A percentile compares a stretch with the other conserved stretches of the same genome.
These are phyloP conservation scores for Tamandua tetradactyla DNA, from an alignment of 2,797 vertebrate genomes.

Conservation along the genomic window DNA sequence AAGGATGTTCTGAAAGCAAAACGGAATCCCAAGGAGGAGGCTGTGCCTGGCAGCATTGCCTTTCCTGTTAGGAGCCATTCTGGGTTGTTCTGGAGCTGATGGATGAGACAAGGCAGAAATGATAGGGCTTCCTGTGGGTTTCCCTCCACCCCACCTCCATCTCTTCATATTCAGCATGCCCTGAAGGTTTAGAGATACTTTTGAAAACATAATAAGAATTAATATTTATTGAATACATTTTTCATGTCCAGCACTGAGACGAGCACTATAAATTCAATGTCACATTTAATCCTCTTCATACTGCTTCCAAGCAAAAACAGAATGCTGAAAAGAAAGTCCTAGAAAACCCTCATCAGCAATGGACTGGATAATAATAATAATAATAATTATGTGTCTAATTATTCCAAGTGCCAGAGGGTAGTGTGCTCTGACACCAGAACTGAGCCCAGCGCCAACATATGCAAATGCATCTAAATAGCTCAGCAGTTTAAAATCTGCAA, in stretches of 20 bases:
- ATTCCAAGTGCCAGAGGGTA: neutral
- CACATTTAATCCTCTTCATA: neutral
- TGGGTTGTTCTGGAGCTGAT: neutral
- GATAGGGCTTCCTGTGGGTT: neutral
- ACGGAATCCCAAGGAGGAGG: neutral
- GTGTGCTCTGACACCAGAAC: neutral
- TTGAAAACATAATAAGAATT: neutral
- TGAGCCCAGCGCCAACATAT: neutral
- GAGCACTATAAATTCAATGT: neutral
- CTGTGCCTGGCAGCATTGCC: neutral
- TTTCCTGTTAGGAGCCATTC: neutral
- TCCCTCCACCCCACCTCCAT: neutral
- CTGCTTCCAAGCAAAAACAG: neutral
- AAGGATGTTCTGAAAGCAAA: neutral
- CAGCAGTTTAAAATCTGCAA: neutral
- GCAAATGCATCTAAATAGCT: neutral
- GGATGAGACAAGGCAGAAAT: neutral
- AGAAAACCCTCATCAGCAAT: neutral
- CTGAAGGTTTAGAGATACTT: neutral
- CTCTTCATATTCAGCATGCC: neutral
- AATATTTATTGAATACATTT: neutral
- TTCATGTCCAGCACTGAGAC: neutral
- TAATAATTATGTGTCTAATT: neutral
- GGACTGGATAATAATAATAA: no score
- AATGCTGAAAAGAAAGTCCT: neutral